Base-by-base conservation (phyloP, 2,888 invertebrate genomes). In the Allygus modestus region DNA sequence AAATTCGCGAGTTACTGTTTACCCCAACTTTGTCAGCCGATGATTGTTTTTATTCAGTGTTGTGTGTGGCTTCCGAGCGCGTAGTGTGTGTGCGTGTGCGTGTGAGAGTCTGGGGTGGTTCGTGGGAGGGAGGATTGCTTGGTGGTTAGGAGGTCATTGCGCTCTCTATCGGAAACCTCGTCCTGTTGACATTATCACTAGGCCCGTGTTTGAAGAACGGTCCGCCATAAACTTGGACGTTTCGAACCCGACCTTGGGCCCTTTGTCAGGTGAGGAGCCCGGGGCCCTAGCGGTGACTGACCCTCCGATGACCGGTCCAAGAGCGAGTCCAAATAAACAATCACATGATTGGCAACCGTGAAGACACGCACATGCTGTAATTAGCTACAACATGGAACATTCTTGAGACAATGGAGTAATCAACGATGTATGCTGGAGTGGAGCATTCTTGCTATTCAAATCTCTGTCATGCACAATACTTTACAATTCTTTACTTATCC, bases 341-440 rank as follows among this genome's bases (percentile, higher is more conserved):
- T 79, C 79, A n/a, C 33, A 15, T 79, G 79, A 79, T 54, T 79
- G 79, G 58, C 79, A 79, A 79, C 79, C 79, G 79, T 79, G 79
- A 54, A 79, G 79, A 31, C 79, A 5, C 54, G 23, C 51, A 9
- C 26, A 77, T 20, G 73, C 17, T 46, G 77, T 77, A 77, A 77
- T 77, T 77, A 77, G 17, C 31, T 7, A n/a, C 37, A 23, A 33
- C 41, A 77, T 46, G 77, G 37, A 71, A 20, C 31, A 69, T 33
- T 11, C 71, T 20, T 37, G 26, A 71, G 37, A 37, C 33, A 41
- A 41, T 71, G 37, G 37, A 41, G 23, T 37, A 41, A 71, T 71
- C 71, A 71, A 41, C 5, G 69, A 31, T 31, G 54, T 15, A 9
- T 37, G 37, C 37, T 9, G 46, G 46, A 46, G 20, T 11, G 54